These are phyloP conservation scores for Chaetodon trifascialis DNA, from an alignment of 2,113 vertebrate genomes.

Conservation along the genomic window DNA sequence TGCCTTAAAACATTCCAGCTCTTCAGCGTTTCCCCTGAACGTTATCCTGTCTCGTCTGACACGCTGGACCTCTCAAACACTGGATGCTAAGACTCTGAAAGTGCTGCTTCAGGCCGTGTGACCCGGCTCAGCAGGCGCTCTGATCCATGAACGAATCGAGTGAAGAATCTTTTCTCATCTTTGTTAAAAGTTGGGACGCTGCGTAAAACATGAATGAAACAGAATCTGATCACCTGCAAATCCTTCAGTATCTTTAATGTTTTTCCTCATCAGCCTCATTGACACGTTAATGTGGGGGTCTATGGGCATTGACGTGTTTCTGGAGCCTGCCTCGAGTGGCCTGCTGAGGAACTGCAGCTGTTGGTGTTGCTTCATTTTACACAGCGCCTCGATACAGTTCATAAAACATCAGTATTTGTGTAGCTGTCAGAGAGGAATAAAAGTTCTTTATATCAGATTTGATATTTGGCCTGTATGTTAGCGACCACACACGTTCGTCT, in stretches of 20 bases:
- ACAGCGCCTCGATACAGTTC: too few species aligned
- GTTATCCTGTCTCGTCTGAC: slow-evolving; percentile 13
- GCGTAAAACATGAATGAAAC: too few species aligned
- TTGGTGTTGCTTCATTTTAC: too few species aligned
- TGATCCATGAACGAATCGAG: not conserved
- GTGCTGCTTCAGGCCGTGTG: slow-evolving; percentile 17
- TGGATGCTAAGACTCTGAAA: not conserved
- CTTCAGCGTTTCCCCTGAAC: slow-evolving; percentile 1
- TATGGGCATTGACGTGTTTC: too few species aligned
- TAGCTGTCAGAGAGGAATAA: not conserved
- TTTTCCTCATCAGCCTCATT: too few species aligned
- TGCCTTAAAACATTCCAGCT: not conserved
- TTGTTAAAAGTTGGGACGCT: too few species aligned
- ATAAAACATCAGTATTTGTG: not conserved
- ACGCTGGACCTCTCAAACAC: not conserved
- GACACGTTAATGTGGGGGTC: too few species aligned
- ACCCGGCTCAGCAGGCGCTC: not conserved
- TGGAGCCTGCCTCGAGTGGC: too few species aligned
- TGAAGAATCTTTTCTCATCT: not conserved
- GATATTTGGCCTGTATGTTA: not conserved
- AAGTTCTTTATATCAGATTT: not conserved
- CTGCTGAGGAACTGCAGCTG: too few species aligned
- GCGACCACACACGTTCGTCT: too few species aligned
- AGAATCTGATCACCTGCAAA: too few species aligned
- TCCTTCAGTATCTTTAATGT: too few species aligned